Percentiles rank a stretch among this genome's conserved stretches.
These are phyloP conservation scores for Neolamprologus toae DNA, from an alignment of 2,113 vertebrate species.

Conservation along the genomic window DNA sequence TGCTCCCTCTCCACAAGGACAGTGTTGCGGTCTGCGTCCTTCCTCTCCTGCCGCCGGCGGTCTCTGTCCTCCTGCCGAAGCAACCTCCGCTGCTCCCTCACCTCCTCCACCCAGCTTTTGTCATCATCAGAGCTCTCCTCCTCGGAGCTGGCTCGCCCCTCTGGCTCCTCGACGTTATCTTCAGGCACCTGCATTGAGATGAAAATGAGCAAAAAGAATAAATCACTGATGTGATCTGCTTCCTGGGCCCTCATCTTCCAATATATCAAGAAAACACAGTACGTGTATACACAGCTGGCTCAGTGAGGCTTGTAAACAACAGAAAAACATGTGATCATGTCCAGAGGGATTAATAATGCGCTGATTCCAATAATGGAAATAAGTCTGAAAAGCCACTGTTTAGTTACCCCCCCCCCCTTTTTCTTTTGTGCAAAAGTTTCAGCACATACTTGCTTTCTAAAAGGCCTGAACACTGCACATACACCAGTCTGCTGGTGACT, in stretches of 20 bases:
- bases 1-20: conserved; percentile 61
- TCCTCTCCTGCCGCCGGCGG: conserved; percentile 71
- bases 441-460: background rate
- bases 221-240: background rate
- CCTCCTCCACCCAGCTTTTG: conserved; percentile 94
- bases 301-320: background rate
- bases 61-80: conserved; percentile 78
- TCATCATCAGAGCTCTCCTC: conserved; percentile 97
- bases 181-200: conserved; percentile 45
- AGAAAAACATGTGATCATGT: background rate
- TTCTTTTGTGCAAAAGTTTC: background rate
- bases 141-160: conserved; percentile 91
- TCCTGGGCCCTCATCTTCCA: background rate
- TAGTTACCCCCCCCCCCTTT: background rate
- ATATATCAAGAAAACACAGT: background rate
- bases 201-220: background rate
- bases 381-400: background rate
- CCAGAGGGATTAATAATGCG: background rate
- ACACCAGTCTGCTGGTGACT: background rate
- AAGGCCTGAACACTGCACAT: background rate
- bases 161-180: conserved; percentile 79
- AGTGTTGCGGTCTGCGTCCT: conserved; percentile 79
- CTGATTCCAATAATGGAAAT: background rate
- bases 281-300: background rate
- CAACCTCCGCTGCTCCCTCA: conserved; percentile 88